phyloP scores from a whole-genome alignment of 2,888 invertebrate genomes.

The Perizoma flavofasciatum region DNA sequence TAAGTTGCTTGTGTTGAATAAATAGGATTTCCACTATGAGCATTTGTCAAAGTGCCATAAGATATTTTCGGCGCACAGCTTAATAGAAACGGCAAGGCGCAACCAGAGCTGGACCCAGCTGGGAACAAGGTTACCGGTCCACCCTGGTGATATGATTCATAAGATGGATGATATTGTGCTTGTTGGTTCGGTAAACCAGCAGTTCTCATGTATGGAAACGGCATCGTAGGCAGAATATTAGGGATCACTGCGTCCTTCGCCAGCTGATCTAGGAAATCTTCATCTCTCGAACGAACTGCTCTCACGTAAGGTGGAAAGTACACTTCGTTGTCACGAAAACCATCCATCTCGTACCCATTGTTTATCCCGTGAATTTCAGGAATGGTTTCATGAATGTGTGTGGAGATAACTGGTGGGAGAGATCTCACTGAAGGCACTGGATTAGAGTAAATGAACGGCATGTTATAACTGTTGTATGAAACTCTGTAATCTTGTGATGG shows the following conservation, averaged over 20 bases:
- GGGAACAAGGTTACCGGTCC: constrained; percentile 44
- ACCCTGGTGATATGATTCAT: constrained; percentile 5
- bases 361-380: constrained; percentile 35
- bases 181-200: constrained; percentile 31
- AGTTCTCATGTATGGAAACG: constrained; percentile 53
- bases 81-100: constrained; percentile 55
- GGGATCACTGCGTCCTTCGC: constrained; percentile 62
- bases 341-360: constrained; percentile 24
- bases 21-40: constrained; percentile 5
- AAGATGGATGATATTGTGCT: constrained; percentile 1
- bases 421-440: constrained; percentile 37
- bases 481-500: constrained; percentile 7
- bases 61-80: constrained; percentile 56
- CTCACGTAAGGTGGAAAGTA: constrained; percentile 40
- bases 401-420: constrained; percentile 47
- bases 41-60: constrained; percentile 39
- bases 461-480: constrained; percentile 12
- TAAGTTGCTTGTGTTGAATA: constrained; percentile 5
- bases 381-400: constrained; percentile 44
- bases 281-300: constrained; percentile 45
- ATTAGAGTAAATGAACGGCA: constrained; percentile 33
- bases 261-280: constrained; percentile 58
- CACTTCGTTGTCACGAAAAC: constrained; percentile 12
- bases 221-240: constrained; percentile 72
- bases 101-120: constrained; percentile 33